These are phyloP conservation scores for Eleutherodactylus coqui DNA, from an alignment of 2,797 vertebrate species.

Conservation along the genomic window DNA sequence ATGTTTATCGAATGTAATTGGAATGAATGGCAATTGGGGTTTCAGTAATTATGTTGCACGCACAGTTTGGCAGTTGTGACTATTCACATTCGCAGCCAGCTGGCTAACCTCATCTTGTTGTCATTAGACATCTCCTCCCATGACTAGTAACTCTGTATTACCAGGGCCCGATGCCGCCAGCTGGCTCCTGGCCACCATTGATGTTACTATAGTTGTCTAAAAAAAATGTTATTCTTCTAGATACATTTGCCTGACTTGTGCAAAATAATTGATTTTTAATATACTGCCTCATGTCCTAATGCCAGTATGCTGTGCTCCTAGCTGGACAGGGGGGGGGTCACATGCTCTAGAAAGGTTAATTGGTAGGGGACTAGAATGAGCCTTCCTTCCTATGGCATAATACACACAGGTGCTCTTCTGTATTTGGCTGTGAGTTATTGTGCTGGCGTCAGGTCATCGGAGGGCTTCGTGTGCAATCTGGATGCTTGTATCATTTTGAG, in stretches of 20 bases:
- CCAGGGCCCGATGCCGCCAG: background rate
- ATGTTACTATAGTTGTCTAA: background rate
- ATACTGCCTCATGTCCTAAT: too few relatives aligned
- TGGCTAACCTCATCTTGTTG: slow-evolving; percentile 40
- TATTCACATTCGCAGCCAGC: slow-evolving; percentile 23
- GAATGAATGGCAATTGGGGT: slow-evolving; percentile 35
- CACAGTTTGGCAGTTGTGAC: slow-evolving; percentile 11
- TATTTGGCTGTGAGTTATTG: slow-evolving; percentile 28
- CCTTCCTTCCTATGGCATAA: background rate
- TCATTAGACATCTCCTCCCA: slow-evolving; percentile 19
- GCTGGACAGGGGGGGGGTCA: background rate
- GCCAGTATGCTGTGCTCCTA: too few relatives aligned
- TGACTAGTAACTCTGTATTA: slow-evolving; percentile 38
- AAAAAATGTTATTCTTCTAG: background rate
- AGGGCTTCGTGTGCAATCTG: background rate
- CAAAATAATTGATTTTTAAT: background rate
- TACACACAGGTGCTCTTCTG: background rate
- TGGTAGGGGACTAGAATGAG: background rate
- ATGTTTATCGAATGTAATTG: slow-evolving; percentile 34
- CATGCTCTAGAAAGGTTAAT: slow-evolving; percentile 1
- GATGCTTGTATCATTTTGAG: slow-evolving; percentile 29
- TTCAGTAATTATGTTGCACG: slow-evolving; percentile 26
- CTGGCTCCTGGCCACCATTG: slow-evolving; percentile 3
- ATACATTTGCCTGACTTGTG: background rate
- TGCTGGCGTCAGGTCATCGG: background rate